Conservation (phyloP, 2,888 invertebrate genomes). For the Tetragonisca angustula region DNA sequence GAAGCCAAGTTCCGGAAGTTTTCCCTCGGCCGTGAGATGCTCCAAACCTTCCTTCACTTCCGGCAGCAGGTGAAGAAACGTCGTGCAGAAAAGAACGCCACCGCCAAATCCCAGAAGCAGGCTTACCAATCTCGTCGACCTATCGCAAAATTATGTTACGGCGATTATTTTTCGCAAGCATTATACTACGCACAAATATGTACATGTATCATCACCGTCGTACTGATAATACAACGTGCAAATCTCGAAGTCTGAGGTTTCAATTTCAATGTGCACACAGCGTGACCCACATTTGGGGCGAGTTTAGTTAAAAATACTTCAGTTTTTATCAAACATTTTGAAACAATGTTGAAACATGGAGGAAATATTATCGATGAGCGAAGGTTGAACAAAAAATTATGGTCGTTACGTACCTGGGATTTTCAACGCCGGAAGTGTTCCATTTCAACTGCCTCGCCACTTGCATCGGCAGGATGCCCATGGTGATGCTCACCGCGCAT, state of each 20-base stretch:
- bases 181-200: not conserved
- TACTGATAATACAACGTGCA: conserved; percentile 31
- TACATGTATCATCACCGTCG: conserved; percentile 6
- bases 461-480: conserved; percentile 91
- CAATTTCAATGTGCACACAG: not conserved
- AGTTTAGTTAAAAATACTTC: not conserved
- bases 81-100: conserved; percentile 93
- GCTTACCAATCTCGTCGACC: conserved; percentile 84
- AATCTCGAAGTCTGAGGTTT: conserved; percentile 23
- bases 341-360: not conserved
- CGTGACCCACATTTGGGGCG: conserved; percentile 2
- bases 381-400: not conserved
- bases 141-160: conserved; percentile 47
- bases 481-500: conserved; percentile 90
- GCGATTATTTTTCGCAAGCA: not conserved
- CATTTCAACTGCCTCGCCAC: conserved; percentile 88
- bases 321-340: not conserved
- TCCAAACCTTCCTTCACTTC: conserved; percentile 90
- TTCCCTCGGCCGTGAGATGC: conserved; percentile 84
- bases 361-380: not conserved
- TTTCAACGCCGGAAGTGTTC: conserved; percentile 81
- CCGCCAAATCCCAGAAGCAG: conserved; percentile 92
- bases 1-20: conserved; percentile 86
- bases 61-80: conserved; percentile 92
- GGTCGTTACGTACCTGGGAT: conserved; percentile 74